These are phyloP conservation scores for Lycaena phlaeas DNA, from an alignment of 2,888 invertebrate species.

Conservation along the genomic window DNA sequence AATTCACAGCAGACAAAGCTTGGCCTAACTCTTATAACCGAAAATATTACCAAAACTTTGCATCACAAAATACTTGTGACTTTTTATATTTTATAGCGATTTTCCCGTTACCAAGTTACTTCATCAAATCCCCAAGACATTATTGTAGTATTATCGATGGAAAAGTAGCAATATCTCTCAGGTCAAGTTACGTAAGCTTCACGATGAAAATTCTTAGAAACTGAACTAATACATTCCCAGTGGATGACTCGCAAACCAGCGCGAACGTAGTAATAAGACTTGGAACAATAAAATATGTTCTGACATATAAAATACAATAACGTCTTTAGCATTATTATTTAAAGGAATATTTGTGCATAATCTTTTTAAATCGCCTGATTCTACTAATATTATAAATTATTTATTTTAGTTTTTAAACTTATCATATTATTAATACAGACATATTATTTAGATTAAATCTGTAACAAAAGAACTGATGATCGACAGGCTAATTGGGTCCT, in stretches of 20 bases:
- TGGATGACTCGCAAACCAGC: neutral
- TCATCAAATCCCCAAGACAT: constrained; percentile 1
- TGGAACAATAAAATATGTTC: neutral
- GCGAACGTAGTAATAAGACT: neutral
- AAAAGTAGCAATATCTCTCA: neutral
- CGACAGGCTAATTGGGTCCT: too few relatives aligned
- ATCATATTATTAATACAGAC: neutral
- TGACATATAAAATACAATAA: constrained; percentile 2
- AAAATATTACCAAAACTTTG: too few relatives aligned
- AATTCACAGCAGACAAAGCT: too few relatives aligned
- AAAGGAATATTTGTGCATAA: neutral
- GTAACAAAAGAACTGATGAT: too few relatives aligned
- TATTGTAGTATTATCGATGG: neutral
- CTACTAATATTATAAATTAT: too few relatives aligned
- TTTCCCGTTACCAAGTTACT: neutral
- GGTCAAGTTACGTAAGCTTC: neutral
- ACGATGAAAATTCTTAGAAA: constrained; percentile 2
- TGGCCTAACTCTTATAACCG: too few relatives aligned
- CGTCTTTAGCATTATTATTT: neutral
- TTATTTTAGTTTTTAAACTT: too few relatives aligned
- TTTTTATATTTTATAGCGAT: too few relatives aligned
- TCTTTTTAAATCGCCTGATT: too few relatives aligned
- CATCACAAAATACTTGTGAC: too few relatives aligned
- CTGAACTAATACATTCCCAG: constrained; percentile 4
- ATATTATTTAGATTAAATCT: neutral